Base-by-base conservation (phyloP, 2,113 vertebrate species). In the Plotosus lineatus region DNA sequence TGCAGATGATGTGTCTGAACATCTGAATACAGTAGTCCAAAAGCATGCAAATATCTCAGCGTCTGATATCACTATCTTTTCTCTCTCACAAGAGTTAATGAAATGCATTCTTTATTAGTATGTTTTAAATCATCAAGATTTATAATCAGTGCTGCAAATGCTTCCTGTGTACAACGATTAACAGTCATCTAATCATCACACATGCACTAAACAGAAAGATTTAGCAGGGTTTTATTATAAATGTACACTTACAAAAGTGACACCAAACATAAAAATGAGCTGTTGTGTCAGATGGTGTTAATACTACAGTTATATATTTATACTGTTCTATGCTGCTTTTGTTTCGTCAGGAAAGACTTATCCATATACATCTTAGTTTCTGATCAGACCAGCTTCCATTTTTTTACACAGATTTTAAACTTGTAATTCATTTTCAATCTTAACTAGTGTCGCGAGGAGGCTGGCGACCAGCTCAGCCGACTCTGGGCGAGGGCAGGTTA, bases 321-420 rank as follows among this genome's bases (percentile, higher is more conserved):
- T 79, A 46, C 42, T 71, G 19, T 71, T 66, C 58, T 72, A 72
- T 79, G 33, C 42, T 71, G 19, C 58, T 66, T 58, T 71, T 60
- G 83, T 85, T 68, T 82, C 77, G 53, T 85, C 6, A 72, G 82
- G 38, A 46, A 61, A 86, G 84, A 82, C 89, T 88, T 85, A 84
- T 63, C 82, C 82, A 82, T 91, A 89, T 87, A 61, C 23, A 85
- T 76, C 78, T 83, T 7, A 17, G 79, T 88, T 86, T 87, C 85
- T 87, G 88, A 87, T 91, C 46, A 50, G 36, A 17, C 36, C 28
- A 10, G 23, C 53, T 19, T n/a, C 48, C 86, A 88, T 89, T 86
- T 89, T 86, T 89, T 88, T 89, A 90, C 88, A 84, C 83, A 88
- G 89, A 91, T 90, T 12, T n/a, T n/a, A n/a, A n/a, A n/a, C n/a